Conservation (phyloP, 1,140 invertebrate species). For the Habropoda laboriosa region DNA sequence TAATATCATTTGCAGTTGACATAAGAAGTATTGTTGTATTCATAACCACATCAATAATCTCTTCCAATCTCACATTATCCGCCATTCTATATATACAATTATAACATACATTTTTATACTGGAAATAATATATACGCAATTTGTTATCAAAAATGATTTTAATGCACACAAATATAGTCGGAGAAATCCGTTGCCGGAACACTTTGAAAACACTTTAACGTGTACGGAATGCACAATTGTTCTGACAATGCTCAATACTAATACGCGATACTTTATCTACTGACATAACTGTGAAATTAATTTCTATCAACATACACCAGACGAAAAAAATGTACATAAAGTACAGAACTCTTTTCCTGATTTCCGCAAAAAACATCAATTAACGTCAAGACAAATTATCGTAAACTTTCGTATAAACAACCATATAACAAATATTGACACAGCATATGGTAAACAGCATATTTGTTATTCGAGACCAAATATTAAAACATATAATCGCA, state of each 20-base stretch:
- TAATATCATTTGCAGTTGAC: conserved; percentile 6
- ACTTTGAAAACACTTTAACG: neutral
- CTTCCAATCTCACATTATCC: conserved; percentile 13
- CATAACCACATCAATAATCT: neutral
- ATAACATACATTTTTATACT: no score
- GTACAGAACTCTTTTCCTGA: neutral
- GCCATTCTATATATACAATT: conserved; percentile 40
- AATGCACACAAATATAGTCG: neutral
- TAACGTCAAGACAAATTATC: conserved; percentile 2
- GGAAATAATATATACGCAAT: no score
- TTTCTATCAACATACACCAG: neutral
- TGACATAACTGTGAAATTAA: neutral
- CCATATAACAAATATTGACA: neutral
- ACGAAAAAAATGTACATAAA: neutral
- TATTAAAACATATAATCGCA: neutral
- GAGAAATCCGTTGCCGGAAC: neutral
- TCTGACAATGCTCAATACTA: neutral
- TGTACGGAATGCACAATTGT: no score
- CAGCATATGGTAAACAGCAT: neutral
- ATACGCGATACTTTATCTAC: neutral
- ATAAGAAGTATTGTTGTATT: conserved; percentile 4
- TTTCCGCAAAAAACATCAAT: neutral
- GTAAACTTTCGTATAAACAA: neutral
- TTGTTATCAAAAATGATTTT: neutral
- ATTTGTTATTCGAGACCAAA: neutral